Conservation (phyloP, 2,888 invertebrate species). For the Stenodera caucasica region DNA sequence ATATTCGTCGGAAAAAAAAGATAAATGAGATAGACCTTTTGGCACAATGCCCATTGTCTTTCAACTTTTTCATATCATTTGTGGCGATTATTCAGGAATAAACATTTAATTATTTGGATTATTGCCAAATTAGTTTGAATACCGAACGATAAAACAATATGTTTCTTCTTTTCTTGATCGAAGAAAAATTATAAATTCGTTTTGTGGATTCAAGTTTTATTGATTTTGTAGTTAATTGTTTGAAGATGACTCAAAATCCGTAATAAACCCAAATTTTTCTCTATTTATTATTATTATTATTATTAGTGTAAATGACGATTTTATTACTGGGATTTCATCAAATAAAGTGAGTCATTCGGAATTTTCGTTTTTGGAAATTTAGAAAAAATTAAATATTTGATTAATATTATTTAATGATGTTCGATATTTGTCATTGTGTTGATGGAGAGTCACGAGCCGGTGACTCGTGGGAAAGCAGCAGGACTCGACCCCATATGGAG, state of each 20-base stretch:
- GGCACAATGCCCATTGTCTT: slow-evolving; percentile 32
- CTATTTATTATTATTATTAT: no score
- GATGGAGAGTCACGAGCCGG: slow-evolving; percentile 36
- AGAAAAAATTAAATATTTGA: not conserved
- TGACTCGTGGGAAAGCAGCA: slow-evolving; percentile 44
- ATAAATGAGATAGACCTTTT: slow-evolving; percentile 17
- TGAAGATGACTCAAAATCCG: not conserved
- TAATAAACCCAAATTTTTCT: slow-evolving; percentile 1
- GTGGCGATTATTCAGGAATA: slow-evolving; percentile 46
- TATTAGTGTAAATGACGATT: no score
- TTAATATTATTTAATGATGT: slow-evolving; percentile 5
- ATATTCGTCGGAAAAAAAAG: not conserved
- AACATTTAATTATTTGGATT: slow-evolving; percentile 49
- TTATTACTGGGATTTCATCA: no score
- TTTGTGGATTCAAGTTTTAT: no score
- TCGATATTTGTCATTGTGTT: slow-evolving; percentile 19
- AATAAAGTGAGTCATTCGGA: not conserved
- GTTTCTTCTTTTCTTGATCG: slow-evolving; percentile 19
- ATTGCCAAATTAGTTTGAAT: slow-evolving; percentile 48
- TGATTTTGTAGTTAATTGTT: not conserved
- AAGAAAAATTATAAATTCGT: no score
- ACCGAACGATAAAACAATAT: slow-evolving; percentile 32
- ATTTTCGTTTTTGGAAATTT: not conserved
- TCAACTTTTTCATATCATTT: slow-evolving; percentile 46
- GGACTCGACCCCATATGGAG: slow-evolving; percentile 12